Conservation (phyloP, 2,113 vertebrate species). For the Amblyopsis rosae region DNA sequence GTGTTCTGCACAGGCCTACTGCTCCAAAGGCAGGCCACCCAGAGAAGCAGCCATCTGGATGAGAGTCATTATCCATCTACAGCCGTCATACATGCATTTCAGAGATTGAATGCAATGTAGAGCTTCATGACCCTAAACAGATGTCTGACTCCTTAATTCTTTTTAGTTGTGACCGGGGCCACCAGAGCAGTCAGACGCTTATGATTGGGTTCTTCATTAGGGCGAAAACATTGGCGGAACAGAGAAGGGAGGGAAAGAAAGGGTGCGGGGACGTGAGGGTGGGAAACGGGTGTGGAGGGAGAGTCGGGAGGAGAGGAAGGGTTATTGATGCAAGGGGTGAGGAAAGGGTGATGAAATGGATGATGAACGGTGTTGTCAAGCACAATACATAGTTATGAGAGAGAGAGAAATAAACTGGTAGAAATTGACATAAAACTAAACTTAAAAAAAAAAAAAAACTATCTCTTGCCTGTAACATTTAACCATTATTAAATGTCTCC, state of each 20-base stretch:
- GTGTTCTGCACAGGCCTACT: slow-evolving; percentile 48
- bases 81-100: slow-evolving; percentile 35
- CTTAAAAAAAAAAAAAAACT: too few species aligned
- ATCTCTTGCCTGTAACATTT: too few species aligned
- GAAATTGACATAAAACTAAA: too few species aligned
- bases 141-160: slow-evolving; percentile 24
- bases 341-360: too few species aligned
- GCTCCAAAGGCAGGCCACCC: slow-evolving; percentile 54
- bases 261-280: neutral
- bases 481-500: too few species aligned
- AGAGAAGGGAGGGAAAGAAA: neutral
- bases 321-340: neutral
- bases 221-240: slow-evolving; percentile 29
- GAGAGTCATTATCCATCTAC: slow-evolving; percentile 24
- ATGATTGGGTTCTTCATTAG: slow-evolving; percentile 48
- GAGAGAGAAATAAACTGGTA: too few species aligned
- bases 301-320: neutral
- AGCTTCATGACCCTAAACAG: slow-evolving; percentile 27
- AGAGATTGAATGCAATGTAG: too few species aligned
- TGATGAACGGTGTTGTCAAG: too few species aligned
- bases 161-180: slow-evolving; percentile 20
- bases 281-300: neutral
- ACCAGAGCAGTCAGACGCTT: slow-evolving; percentile 1
- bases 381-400: too few species aligned
- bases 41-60: slow-evolving; percentile 63